A percentile compares a stretch with the other conserved stretches of the same genome.
phyloP scores from a whole-genome alignment of 1,140 invertebrate species.

The Drosophila asahinai region DNA sequence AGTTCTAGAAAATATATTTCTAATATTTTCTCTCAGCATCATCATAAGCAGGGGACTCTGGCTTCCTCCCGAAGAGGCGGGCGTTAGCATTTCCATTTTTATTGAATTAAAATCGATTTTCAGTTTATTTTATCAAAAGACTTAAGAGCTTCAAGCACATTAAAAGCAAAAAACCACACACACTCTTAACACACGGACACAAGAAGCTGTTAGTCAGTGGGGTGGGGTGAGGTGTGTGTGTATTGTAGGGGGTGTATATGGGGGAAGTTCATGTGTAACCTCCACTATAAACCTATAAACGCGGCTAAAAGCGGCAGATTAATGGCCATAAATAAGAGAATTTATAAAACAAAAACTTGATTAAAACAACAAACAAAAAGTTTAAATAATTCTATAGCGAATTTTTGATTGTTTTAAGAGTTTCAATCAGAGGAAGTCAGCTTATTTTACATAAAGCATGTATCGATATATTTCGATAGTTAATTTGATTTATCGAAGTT shows the following conservation, averaged over 20 bases:
- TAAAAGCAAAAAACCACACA: slow-evolving; percentile 58
- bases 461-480: neutral
- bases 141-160: slow-evolving; percentile 66
- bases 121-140: slow-evolving; percentile 66
- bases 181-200: slow-evolving; percentile 2
- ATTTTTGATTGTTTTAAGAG: too few relatives aligned
- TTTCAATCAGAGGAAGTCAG: neutral
- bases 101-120: slow-evolving; percentile 68
- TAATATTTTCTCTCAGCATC: slow-evolving; percentile 4
- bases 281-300: slow-evolving; percentile 21
- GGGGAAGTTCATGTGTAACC: neutral
- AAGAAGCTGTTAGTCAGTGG: slow-evolving; percentile 12
- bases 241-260: neutral
- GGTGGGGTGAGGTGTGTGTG: neutral
- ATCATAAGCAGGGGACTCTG: slow-evolving; percentile 10
- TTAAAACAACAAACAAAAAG: neutral
- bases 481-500: neutral
- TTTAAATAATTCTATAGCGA: too few relatives aligned
- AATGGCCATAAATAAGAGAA: neutral
- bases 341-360: too few relatives aligned
- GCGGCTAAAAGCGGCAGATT: slow-evolving; percentile 9
- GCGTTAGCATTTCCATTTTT: slow-evolving; percentile 58
- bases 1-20: neutral
- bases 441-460: neutral
- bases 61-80: neutral